Conservation (phyloP, 1,140 invertebrate genomes). For the Drosophila eugracilis region DNA sequence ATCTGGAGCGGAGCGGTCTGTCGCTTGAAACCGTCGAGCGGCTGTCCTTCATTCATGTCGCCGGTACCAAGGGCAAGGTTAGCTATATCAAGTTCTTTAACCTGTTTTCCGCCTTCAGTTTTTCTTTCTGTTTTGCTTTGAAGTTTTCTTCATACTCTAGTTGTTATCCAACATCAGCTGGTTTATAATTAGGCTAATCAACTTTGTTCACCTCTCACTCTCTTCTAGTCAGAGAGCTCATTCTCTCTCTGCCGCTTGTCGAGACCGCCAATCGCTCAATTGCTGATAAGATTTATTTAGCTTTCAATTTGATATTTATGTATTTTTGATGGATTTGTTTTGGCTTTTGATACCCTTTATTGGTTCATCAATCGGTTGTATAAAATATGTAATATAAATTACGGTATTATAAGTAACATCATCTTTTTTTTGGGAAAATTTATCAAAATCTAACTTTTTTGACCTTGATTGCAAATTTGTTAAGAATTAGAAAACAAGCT, state of each 20-base stretch:
- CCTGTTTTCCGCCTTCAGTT: constrained; percentile 11
- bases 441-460: no score
- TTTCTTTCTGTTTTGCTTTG: neutral
- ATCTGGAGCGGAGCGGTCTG: constrained; percentile 89
- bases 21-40: constrained; percentile 87
- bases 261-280: constrained; percentile 21
- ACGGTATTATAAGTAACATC: no score
- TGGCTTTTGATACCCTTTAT: constrained; percentile 7
- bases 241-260: neutral
- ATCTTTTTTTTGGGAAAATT: no score
- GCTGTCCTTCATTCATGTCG: constrained; percentile 95
- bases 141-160: neutral
- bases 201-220: neutral
- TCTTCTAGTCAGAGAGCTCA: neutral
- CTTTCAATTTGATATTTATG: constrained; percentile 31
- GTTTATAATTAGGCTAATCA: constrained; percentile 2
- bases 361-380: neutral
- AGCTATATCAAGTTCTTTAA: constrained; percentile 12
- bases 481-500: no score
- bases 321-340: constrained; percentile 42
- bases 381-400: neutral
- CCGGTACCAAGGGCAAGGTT: constrained; percentile 97
- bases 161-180: constrained; percentile 2
- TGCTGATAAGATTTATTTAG: constrained; percentile 50
- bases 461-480: no score